A percentile compares a stretch with the other conserved stretches of the same genome.
Conservation (phyloP, 2,797 vertebrate genomes). For the Hypotaenidia okinawae region DNA sequence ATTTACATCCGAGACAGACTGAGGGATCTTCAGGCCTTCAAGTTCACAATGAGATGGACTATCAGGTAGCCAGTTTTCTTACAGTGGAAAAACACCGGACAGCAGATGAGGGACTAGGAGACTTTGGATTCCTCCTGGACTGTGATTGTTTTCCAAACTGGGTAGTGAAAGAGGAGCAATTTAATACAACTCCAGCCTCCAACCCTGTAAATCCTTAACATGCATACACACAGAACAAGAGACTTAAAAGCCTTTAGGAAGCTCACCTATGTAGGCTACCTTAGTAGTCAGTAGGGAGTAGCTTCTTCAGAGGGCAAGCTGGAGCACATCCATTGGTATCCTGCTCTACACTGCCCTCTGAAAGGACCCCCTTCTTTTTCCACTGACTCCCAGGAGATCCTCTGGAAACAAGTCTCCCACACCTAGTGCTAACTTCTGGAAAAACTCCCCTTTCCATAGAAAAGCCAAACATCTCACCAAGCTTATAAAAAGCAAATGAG, state of each 20-base stretch:
- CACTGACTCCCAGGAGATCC: background rate
- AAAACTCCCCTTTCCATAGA: background rate
- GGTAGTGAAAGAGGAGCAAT: background rate
- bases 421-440: background rate
- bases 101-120: background rate
- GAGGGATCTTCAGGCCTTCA: background rate
- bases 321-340: background rate
- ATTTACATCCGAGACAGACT: background rate
- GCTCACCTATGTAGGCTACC: background rate
- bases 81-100: background rate
- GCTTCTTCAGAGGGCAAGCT: background rate
- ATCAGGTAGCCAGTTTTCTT: background rate
- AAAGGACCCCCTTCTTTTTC: background rate
- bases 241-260: background rate
- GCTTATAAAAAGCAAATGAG: background rate
- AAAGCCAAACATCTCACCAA: background rate
- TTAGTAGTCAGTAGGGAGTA: background rate
- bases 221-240: background rate
- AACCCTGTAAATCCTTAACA: background rate
- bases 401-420: background rate
- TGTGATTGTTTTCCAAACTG: background rate
- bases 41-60: background rate
- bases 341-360: fast-evolving
- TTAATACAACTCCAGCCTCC: background rate
- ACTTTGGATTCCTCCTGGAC: background rate